These are phyloP conservation scores for Sarcoramphus papa DNA, from an alignment of 2,797 vertebrate species.

Conservation along the genomic window DNA sequence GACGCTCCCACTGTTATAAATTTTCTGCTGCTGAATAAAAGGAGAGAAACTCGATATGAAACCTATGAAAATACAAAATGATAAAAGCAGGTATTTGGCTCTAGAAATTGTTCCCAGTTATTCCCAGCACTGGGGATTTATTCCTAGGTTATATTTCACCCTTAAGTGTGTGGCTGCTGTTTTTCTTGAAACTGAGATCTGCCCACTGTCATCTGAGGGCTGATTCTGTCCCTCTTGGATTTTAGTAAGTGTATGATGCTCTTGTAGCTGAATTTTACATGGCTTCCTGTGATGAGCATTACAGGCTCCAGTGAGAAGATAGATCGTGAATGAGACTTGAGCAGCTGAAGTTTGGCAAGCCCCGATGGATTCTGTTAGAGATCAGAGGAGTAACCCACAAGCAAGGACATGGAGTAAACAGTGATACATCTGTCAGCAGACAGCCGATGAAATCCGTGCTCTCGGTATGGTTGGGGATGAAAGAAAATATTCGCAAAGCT, in stretches of 20 bases:
- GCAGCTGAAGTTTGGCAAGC: constrained; percentile 36
- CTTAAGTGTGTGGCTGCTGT: not conserved
- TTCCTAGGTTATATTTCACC: not conserved
- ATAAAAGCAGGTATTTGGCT: constrained; percentile 12
- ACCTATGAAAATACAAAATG: not conserved
- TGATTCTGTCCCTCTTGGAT: not conserved
- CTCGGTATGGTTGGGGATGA: not conserved
- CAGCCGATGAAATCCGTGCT: constrained; percentile 6
- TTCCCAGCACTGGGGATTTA: not conserved
- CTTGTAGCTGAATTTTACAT: constrained; percentile 22
- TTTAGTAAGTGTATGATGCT: not conserved
- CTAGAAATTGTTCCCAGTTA: constrained; percentile 3
- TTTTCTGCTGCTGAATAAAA: constrained; percentile 20
- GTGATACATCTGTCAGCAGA: constrained; percentile 43
- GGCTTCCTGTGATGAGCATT: not conserved
- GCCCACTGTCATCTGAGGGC: not conserved
- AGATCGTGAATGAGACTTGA: not conserved
- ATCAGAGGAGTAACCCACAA: constrained; percentile 40
- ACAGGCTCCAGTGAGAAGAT: constrained; percentile 13
- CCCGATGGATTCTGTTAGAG: constrained; percentile 24
- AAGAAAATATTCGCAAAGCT: not conserved
- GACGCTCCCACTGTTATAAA: constrained; percentile 15
- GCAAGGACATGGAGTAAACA: constrained; percentile 29
- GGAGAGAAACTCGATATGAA: not conserved
- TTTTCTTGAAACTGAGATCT: constrained; percentile 11